Base-by-base conservation (phyloP, 2,797 vertebrate genomes). In the Ciconia nigra region DNA sequence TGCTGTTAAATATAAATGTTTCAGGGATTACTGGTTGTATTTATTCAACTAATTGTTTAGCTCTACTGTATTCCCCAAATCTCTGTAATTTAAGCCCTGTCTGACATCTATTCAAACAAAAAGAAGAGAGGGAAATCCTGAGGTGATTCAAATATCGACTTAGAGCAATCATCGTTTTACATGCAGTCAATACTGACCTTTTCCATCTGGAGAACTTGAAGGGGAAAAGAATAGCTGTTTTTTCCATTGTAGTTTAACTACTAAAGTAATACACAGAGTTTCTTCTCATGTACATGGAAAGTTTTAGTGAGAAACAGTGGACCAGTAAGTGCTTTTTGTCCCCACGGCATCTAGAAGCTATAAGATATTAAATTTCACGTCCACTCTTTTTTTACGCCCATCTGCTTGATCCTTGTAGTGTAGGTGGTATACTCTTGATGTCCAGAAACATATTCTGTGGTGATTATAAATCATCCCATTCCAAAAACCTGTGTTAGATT, bases 111-210 rank as follows among this genome's bases (percentile, higher is more conserved):
- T 87, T 96, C 80, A 96, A 94, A 96, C 55, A 35, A 92, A 91
- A 92, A 90, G 54, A 70, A 78, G 33, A 87, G 74, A 74, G 54
- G 78, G 87, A 94, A 97, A 93, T 96, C 74, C 87, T 92, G 83
- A 92, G 89, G 51, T 88, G 87, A 95, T 94, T 92, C 70, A 93
- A 76, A 39, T 95, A 97, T 97, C 1, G 66, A 97, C 76, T 89
- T 65, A 42, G 46, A 94, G 76, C 78, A 96, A 91, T 97, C 63
- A 93, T 70, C 0, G 0, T 87, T 96, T 95, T 92, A 47, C 51
- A 79, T 44, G 62, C 46, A 95, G 87, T 96, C 95, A 91, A 96
- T 97, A 87, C 76, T 89, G 96, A 96, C 95, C 87, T 98, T 96
- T 97, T 94, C 66, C 44, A 59, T 70, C 46, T 81, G 39, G 44